Base-by-base conservation (phyloP, 2,113 vertebrate genomes). In the Asarcornis scutulata region DNA sequence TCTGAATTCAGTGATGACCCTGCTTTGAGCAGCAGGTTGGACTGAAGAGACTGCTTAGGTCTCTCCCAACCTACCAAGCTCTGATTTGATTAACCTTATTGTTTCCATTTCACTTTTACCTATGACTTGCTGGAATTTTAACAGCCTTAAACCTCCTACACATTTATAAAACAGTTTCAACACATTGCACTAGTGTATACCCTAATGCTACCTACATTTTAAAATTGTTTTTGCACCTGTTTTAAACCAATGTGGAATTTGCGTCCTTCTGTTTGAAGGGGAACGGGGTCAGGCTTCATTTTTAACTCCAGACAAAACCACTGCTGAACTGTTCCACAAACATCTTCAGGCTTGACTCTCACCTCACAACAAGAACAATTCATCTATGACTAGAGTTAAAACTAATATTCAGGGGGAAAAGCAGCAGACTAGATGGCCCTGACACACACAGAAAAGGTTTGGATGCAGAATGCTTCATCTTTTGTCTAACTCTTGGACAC, bases 201-300 rank as follows among this genome's bases (percentile, higher is more conserved):
- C 38, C 21, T n/a, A 66, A 75, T 21, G 13, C 71, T 75, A 56
- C 42, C 22, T 27, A 48, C 8, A 58, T 75, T 48, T 85, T 27
- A 48, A 66, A 38, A 26, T 4, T 22, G 44, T 6, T 46, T 86
- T 59, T 66, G 26, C 50, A 75, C 21, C 17, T 26, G 17, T 53
- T 79, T 69, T 53, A 36, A 66, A 71, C 6, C 16, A 55, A 22
- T 46, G 53, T 68, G 29, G 9, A 40, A 46, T 38, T 36, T 48
- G n/a, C 32, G 67, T 53, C 13, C 22, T 67, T 59, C 42, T n/a
- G 15, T 50, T 59, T 34, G 13, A 17, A 38, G 25, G 9, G 7
- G 38, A 3, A 2, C 11, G 5, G 32, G 4, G 6, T 5, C 25
- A 8, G n/a, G 9, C 1, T 40, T 59, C 27, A 25, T 52, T 27